Evolutionary conservation across 2,888 invertebrate genomes (phyloP), one percentile per base, ranked within the genome.

Genomic region (Acleris sparsana): DNA sequence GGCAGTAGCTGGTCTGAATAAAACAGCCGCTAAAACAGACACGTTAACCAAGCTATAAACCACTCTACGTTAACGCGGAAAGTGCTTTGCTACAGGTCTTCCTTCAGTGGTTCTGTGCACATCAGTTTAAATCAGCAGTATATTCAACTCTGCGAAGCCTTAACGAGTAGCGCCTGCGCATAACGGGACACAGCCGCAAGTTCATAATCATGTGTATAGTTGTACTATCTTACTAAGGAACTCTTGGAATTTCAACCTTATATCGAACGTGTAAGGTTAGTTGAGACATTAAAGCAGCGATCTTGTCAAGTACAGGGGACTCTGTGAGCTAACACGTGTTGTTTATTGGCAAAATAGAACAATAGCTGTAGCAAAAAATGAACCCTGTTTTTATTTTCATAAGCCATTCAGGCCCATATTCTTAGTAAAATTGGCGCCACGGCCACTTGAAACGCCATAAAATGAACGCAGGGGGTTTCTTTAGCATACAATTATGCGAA

Each of bases 161-260:
- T 73, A 77, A 78, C 76, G 71, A 80, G 77, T 71, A 74, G 72
- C 73, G 73, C 70, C 72, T 74, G 69, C 71, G 74, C 71, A 72
- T 86, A 86, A 85, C 86, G 87, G 87, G 71, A 80, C 11, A 13
- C 62, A 67, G 51, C 67, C 52, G 66, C 60, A 70, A 55, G 58
- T 62, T 68, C 61, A 70, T 53, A 75, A 74, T 66, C 68, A 70
- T 56, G 39, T 39, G 39, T 39, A 33, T 29, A 55, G 48, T 69
- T 53, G 62, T 70, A 72, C 70, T 69, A 69, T 65, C 46, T 62
- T 43, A 25, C 39, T n/a, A 49, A 25, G 51, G 20, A 16, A 16
- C 17, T 13, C 13, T 43, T 29, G 43, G 16, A 52, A n/a, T 29
- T 43, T 49, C 25, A 56, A 29, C 29, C 49, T 49, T 18, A 51